A percentile compares a stretch with the other conserved stretches of the same genome.
These are phyloP conservation scores for Caloenas nicobarica DNA, from an alignment of 2,113 vertebrate genomes.

Conservation along the genomic window DNA sequence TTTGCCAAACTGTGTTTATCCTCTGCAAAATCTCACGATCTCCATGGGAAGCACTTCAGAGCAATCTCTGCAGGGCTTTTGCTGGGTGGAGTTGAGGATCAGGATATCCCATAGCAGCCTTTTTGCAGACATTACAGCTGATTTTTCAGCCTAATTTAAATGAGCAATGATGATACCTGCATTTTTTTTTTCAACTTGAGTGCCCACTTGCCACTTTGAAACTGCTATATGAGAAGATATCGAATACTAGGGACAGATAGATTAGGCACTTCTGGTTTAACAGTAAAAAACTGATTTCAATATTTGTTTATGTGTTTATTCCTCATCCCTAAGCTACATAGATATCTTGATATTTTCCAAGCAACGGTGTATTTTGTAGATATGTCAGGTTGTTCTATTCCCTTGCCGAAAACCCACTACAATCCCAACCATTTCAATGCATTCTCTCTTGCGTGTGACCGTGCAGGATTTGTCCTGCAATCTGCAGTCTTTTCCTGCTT, in stretches of 20 bases:
- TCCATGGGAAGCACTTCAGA: conserved; percentile 38
- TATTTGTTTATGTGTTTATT: not conserved
- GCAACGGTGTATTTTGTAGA: not conserved
- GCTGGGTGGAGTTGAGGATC: conserved; percentile 5
- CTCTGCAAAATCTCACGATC: conserved; percentile 31
- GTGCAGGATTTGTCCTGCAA: not conserved
- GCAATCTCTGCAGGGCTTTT: conserved; percentile 32
- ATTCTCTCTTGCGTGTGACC: not conserved
- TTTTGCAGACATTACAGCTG: not conserved
- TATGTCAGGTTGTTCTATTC: not conserved
- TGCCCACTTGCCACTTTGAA: not conserved
- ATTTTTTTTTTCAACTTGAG: not conserved
- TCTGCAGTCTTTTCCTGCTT: not conserved
- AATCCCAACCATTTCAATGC: not conserved
- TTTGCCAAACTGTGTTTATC: conserved; percentile 58
- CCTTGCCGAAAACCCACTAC: not conserved
- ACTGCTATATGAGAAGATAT: not conserved
- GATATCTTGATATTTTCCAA: not conserved
- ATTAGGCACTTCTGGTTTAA: not conserved
- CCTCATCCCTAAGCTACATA: not conserved
- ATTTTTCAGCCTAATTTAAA: conserved; percentile 41
- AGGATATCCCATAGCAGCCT: conserved; percentile 16
- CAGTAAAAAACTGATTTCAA: not conserved
- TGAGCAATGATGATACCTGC: not conserved
- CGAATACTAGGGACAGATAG: not conserved